phyloP scores from a whole-genome alignment of 2,888 invertebrate genomes.

The Ephialtes manifestator region DNA sequence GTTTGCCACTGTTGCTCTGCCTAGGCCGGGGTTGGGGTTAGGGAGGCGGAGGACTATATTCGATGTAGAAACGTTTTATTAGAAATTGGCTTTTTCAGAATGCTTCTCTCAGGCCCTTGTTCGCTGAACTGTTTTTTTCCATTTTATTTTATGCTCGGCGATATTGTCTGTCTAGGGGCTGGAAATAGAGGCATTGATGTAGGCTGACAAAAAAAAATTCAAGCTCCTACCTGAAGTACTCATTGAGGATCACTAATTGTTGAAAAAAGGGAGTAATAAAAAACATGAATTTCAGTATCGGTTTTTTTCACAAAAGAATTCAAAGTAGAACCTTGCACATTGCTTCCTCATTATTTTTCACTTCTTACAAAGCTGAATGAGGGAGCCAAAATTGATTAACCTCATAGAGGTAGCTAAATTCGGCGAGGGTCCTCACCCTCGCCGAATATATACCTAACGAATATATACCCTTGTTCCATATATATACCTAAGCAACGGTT shows the following conservation, averaged over 20 bases:
- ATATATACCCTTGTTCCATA: too few species aligned
- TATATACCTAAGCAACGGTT: too few species aligned
- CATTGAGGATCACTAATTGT: background rate
- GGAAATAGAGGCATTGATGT: background rate
- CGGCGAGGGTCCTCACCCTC: too few species aligned
- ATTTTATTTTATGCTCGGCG: background rate
- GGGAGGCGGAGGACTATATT: constrained; percentile 14
- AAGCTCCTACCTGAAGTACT: background rate
- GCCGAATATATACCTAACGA: too few species aligned
- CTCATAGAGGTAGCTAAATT: too few species aligned
- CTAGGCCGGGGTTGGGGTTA: background rate
- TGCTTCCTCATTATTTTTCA: too few species aligned
- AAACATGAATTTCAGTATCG: too few species aligned
- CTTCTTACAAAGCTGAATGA: too few species aligned
- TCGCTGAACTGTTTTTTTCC: background rate
- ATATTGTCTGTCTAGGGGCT: background rate
- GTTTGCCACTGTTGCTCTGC: constrained; percentile 26
- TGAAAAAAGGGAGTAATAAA: too few species aligned
- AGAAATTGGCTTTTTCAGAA: constrained; percentile 18
- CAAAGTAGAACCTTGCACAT: too few species aligned
- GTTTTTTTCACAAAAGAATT: too few species aligned
- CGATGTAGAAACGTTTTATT: constrained; percentile 32
- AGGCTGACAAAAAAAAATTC: background rate
- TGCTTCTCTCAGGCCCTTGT: constrained; percentile 8
- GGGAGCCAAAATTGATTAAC: too few species aligned